Percentiles rank a stretch among this genome's conserved stretches.
phyloP scores from a whole-genome alignment of 2,888 invertebrate species.

The Monopis laevigella region DNA sequence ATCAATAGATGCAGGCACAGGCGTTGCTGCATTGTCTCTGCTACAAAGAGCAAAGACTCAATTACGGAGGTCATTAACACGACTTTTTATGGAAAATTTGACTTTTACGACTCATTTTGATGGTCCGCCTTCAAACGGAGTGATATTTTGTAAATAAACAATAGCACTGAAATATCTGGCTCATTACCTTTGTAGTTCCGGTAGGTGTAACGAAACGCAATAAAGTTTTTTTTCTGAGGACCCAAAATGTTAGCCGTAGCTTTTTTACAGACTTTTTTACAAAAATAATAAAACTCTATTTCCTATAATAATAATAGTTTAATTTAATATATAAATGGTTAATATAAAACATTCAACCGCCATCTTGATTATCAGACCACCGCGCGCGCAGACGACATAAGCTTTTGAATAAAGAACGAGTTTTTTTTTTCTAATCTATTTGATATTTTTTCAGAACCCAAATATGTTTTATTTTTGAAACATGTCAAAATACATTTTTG shows the following conservation, averaged over 20 bases:
- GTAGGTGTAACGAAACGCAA: conserved; percentile 28
- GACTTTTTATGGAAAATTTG: conserved; percentile 66
- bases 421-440: conserved; percentile 4
- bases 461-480: no score
- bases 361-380: neutral
- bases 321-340: neutral
- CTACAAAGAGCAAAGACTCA: conserved; percentile 52
- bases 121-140: conserved; percentile 67
- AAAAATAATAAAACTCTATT: neutral
- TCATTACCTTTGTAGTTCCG: conserved; percentile 64
- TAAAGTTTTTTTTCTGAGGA: conserved; percentile 7
- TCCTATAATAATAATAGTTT: neutral
- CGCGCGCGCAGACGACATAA: neutral
- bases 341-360: neutral
- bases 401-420: neutral
- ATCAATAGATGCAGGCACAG: conserved; percentile 16
- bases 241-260: no score
- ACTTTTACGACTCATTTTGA: conserved; percentile 63
- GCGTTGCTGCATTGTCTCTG: conserved; percentile 62
- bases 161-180: conserved; percentile 59
- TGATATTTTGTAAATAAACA: conserved; percentile 69
- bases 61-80: conserved; percentile 65
- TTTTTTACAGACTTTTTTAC: no score
- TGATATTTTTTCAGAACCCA: no score
- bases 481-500: no score